These are phyloP conservation scores for Drosophila quadrilineata DNA, from an alignment of 1,140 invertebrate genomes.

Conservation along the genomic window DNA sequence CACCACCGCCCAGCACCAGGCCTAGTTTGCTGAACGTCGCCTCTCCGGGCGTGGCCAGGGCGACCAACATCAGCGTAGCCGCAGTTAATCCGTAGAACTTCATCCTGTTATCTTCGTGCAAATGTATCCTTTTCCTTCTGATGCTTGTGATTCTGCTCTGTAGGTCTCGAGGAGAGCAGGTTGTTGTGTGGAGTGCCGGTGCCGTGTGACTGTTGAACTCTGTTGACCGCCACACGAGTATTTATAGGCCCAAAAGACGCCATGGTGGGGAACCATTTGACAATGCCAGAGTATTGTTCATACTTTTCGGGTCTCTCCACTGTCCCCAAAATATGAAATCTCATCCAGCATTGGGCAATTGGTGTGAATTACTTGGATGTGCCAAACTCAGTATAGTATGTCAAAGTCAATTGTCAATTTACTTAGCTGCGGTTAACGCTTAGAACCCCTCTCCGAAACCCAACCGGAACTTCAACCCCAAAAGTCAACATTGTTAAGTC, in stretches of 20 bases:
- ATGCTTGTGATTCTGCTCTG: slow-evolving; percentile 6
- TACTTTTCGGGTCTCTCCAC: background rate
- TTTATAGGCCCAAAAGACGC: slow-evolving; percentile 49
- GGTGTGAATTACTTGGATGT: slow-evolving; percentile 65
- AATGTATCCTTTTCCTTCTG: background rate
- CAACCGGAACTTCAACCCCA: background rate
- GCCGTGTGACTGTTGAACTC: slow-evolving; percentile 58
- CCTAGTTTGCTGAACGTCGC: slow-evolving; percentile 68
- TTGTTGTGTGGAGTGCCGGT: background rate
- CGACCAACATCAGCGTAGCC: slow-evolving; percentile 10
- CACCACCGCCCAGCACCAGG: slow-evolving; percentile 33
- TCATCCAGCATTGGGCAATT: background rate
- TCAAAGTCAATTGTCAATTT: slow-evolving; percentile 68
- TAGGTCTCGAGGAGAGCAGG: no score
- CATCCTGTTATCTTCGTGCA: slow-evolving; percentile 37
- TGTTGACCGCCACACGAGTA: slow-evolving; percentile 33
- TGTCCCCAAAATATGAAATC: background rate
- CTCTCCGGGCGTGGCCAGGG: slow-evolving; percentile 23
- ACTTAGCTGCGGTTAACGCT: slow-evolving; percentile 16
- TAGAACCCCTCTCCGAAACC: background rate
- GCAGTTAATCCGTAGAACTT: slow-evolving; percentile 32
- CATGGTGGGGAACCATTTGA: background rate
- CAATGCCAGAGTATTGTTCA: slow-evolving; percentile 60
- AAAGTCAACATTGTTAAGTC: no score
- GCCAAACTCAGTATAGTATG: slow-evolving; percentile 33